Base-by-base conservation (phyloP, 2,113 vertebrate genomes). In the Pholis gunnellus region DNA sequence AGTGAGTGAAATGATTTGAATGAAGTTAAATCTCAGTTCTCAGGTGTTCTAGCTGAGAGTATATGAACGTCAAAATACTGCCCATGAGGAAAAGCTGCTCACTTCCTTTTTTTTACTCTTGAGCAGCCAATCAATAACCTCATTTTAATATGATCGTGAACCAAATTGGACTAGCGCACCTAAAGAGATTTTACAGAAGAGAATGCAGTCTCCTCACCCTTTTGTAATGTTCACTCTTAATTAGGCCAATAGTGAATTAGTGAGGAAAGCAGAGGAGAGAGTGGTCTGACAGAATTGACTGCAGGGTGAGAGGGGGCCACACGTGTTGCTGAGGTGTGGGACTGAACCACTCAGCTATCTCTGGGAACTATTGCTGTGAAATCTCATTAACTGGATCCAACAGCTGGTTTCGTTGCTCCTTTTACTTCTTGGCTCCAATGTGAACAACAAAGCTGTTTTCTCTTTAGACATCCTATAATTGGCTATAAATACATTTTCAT, bases 371-470 rank as follows among this genome's bases (percentile, higher is more conserved):
- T 48, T 63, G 34, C 68, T 79, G 69, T 78, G 71, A 76, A 84
- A 81, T 85, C 63, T 85, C 72, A 89, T 83, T 89, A 89, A 85
- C 25, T 60, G 52, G 42, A 65, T 85, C 60, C 73, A 73, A 63
- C 66, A 65, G 78, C 78, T 82, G 50, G 29, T 40, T 85, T 82
- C 75, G 76, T 50, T 81, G 48, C 65, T 76, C 83, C 83, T 44
- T 63, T 76, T 34, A 76, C 71, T 64, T 70, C 57, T 44, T 61
- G 78, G 7, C 64, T 75, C 59, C 4, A 11, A 17, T 59, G 14
- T 63, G 68, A 69, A 75, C 15, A 60, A 66, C 71, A 66, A 56
- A 82, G 70, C 74, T 67, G 59, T 71, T 78, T 70, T 46, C 34
- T 66, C 72, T 42, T 66, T 46, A 70, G 46, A 59, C 56, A 52